phyloP scores from a whole-genome alignment of 2,113 vertebrate species.

The Coptodon rendalli region DNA sequence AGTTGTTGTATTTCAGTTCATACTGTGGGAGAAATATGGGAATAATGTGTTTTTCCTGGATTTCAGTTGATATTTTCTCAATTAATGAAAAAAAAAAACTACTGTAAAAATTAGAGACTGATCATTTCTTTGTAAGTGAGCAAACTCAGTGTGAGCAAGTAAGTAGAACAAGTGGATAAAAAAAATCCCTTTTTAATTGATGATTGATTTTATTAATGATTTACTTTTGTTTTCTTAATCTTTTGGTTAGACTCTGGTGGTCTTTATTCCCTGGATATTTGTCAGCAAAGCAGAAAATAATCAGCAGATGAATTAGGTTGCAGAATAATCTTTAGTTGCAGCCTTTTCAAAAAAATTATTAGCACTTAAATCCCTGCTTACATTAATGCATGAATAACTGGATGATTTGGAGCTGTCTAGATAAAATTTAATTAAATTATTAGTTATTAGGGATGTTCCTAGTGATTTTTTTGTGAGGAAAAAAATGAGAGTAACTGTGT shows the following conservation, averaged over 20 bases:
- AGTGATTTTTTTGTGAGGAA: not conserved
- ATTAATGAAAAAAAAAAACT: not conserved
- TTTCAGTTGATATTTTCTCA: not conserved
- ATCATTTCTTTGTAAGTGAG: not conserved
- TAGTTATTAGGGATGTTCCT: not conserved
- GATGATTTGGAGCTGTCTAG: not conserved
- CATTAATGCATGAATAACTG: not conserved
- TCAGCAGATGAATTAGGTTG: not conserved
- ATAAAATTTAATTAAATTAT: not conserved
- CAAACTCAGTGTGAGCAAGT: not conserved
- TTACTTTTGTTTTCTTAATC: not conserved
- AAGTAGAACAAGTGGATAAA: not conserved
- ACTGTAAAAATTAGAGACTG: not conserved
- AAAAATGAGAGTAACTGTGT: not conserved
- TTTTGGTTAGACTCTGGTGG: not conserved
- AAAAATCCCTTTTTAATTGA: not conserved
- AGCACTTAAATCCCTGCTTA: not conserved
- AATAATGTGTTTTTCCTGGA: not conserved
- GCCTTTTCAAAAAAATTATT: not conserved
- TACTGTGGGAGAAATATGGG: not conserved
- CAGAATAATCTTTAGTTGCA: not conserved
- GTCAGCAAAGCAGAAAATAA: not conserved
- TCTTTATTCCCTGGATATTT: not conserved
- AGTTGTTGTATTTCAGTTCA: not conserved
- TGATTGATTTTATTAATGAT: not conserved